Base-by-base conservation (phyloP, 1,140 invertebrate genomes). In the Tenebrio molitor region DNA sequence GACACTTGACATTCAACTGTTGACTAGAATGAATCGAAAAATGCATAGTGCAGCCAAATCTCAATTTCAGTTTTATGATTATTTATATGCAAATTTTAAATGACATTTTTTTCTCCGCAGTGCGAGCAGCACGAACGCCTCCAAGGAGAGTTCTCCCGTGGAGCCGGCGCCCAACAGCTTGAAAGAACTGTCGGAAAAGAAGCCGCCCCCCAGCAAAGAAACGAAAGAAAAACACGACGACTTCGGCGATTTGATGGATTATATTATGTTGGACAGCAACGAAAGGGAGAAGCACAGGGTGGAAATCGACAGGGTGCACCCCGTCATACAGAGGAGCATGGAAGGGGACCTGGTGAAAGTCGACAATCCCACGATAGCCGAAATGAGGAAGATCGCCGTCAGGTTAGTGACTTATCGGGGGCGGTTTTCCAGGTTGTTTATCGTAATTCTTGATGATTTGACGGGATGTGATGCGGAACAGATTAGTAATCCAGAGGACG, bases 351-450 rank as follows among this genome's bases (percentile, higher is more conserved):
- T 69, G 66, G 84, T 87, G 42, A 83, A 86, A 2, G 86, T 80
- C 0, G 84, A 87, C 50, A 90, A 92, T 81, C 91, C 90, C 0
- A 89, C 88, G 2, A 85, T 93, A 19, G 88, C 85, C 0, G 87
- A 91, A 62, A 79, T 92, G 79, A 88, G 89, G 58, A 74, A 76
- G 10, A 68, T 79, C 15, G 50, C 23, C 21, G 33, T 77, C 7
- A 66, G 64, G 64, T 66, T n/a, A 14, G 64, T 44, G n/a, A 6
- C n/a, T 41, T 41, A 41, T 17, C 29, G 29, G 10, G 29, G 4
- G 29, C 29, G 0, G 29, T n/a, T n/a, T n/a, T n/a, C n/a, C n/a
- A n/a, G n/a, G n/a, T n/a, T n/a, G n/a, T n/a, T n/a, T n/a, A n/a
- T n/a, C n/a, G 29, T 33, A 10, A 33, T 33, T 15, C 7, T 44